Evolutionary conservation across 1,140 invertebrate genomes (phyloP).

Genomic region (Caligus rogercresseyi): DNA sequence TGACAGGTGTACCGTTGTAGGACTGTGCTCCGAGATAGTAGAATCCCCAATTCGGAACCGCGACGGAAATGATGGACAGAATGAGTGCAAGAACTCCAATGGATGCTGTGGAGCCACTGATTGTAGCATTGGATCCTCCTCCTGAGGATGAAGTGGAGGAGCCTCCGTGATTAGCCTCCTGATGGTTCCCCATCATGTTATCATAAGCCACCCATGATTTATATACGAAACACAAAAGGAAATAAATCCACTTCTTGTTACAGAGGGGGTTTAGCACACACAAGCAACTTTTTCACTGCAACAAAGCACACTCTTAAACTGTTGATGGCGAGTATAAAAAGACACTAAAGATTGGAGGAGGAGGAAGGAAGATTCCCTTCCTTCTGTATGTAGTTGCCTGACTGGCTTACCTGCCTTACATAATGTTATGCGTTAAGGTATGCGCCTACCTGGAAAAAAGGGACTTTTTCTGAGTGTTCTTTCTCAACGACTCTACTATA

Average conservation of each 20-base stretch:
- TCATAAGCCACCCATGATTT: no score
- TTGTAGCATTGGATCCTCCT: not conserved
- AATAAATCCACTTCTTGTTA: no score
- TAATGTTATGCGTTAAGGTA: not conserved
- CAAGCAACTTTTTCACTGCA: no score
- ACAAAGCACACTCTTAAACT: no score
- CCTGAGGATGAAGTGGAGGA: not conserved
- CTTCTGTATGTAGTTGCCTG: no score
- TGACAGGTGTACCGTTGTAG: not conserved
- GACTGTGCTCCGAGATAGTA: not conserved
- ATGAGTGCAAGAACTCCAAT: conserved; percentile 2
- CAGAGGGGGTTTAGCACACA: no score
- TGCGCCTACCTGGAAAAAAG: not conserved
- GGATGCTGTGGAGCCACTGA: not conserved
- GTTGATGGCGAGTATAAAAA: no score
- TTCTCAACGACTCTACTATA: not conserved
- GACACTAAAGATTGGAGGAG: no score
- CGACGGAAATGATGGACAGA: not conserved
- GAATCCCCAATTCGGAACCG: not conserved
- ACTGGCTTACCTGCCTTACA: not conserved
- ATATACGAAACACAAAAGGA: no score
- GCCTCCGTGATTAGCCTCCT: not conserved
- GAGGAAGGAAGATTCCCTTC: no score
- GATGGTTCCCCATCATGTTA: not conserved
- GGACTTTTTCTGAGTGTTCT: not conserved